Evolutionary conservation across 2,113 vertebrate genomes (phyloP).

Genomic region (Rhynchopsitta pachyrhyncha): DNA sequence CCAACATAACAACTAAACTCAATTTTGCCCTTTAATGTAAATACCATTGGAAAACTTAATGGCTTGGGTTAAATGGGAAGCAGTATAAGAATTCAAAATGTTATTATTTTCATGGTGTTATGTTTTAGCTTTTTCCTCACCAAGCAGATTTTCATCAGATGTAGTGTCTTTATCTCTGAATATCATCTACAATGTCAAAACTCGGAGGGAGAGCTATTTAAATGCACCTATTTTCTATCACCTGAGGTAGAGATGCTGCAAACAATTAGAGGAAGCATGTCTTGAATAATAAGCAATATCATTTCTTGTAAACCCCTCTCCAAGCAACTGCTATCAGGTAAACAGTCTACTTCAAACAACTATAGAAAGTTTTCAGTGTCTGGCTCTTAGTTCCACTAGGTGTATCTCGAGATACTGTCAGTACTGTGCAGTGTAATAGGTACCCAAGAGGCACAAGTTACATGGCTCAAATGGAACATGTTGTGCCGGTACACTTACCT

Average conservation of each 20-base stretch:
- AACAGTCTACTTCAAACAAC: background rate
- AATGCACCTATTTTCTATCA: background rate
- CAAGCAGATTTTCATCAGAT: background rate
- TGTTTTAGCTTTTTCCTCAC: background rate
- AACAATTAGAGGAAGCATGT: background rate
- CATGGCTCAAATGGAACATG: background rate
- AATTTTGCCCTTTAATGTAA: background rate
- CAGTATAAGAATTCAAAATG: background rate
- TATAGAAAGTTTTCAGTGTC: background rate
- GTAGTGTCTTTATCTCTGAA: background rate
- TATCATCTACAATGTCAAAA: background rate
- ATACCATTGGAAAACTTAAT: background rate
- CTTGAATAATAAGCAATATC: fast-evolving
- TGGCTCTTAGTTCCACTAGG: background rate
- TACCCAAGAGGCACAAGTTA: background rate
- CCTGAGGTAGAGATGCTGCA: background rate
- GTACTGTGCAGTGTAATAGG: background rate
- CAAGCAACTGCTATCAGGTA: background rate
- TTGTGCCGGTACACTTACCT: background rate
- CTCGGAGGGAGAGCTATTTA: background rate
- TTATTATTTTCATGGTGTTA: background rate
- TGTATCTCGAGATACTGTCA: background rate
- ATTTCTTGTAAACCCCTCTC: background rate
- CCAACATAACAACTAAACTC: background rate
- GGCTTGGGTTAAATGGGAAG: background rate